Conservation (phyloP, 2,797 vertebrate species). For the Acipenser ruthenus region DNA sequence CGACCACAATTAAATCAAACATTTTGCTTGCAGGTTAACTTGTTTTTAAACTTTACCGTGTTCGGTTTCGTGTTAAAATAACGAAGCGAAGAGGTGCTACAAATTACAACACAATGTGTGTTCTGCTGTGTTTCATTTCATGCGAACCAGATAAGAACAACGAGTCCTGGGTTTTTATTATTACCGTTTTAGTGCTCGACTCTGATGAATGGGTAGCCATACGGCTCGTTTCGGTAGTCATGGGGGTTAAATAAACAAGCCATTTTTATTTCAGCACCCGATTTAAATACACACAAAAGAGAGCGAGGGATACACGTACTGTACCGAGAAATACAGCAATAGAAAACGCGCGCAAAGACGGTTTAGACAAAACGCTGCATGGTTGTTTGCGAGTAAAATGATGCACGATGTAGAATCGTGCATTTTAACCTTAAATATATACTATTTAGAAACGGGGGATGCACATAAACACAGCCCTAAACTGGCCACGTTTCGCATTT, state of each 20-base stretch:
- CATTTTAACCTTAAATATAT: no score
- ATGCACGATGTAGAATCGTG: no score
- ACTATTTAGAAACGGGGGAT: no score
- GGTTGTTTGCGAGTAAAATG: no score
- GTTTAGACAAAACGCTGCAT: no score
- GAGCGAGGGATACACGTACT: slow-evolving; percentile 4
- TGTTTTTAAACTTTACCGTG: not conserved
- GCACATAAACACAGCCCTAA: no score
- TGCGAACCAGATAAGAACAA: slow-evolving; percentile 40
- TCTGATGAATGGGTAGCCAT: slow-evolving; percentile 69
- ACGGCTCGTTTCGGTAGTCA: slow-evolving; percentile 36
- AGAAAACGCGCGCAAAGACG: no score
- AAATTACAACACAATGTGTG: no score
- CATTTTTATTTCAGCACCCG: slow-evolving; percentile 1
- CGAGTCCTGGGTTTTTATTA: slow-evolving; percentile 29
- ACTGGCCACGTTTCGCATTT: no score
- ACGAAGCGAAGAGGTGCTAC: no score
- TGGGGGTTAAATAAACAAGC: slow-evolving; percentile 14
- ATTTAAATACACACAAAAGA: slow-evolving; percentile 25
- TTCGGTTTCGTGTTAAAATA: no score
- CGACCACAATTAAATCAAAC: slow-evolving; percentile 34
- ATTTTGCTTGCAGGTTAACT: not conserved
- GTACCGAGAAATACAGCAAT: no score
- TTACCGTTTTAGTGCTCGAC: slow-evolving; percentile 39
- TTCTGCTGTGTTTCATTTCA: slow-evolving; percentile 32